Base-by-base conservation (phyloP, 2,888 invertebrate species). In the Cheilosia vernalis region DNA sequence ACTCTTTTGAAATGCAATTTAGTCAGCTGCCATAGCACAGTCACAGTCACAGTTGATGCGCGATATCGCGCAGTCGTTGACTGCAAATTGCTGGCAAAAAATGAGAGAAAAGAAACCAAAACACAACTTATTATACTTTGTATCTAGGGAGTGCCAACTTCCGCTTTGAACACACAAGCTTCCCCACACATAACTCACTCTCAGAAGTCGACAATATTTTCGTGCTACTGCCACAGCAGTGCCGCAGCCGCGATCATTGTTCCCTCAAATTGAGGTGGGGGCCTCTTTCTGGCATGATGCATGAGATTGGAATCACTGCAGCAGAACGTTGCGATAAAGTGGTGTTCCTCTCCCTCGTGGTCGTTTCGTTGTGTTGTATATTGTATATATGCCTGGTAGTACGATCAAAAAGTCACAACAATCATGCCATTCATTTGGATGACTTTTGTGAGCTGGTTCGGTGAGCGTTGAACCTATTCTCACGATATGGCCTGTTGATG, bases 261-360 rank as follows among this genome's bases (percentile, higher is more conserved):
- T 77, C 81, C 81, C 58, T 76, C 85, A 77, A 85, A 85, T 85
- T 81, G 76, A 85, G 85, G 85, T 85, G 80, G 85, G 81, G 85
- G 81, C 76, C 70, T 81, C 56, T 53, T 67, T 81, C 72, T 81
- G 70, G 85, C 85, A 81, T 85, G 81, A 85, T 85, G 85, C 85
- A 85, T 85, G 81, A 85, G 85, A 85, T 85, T 85, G 81, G 85
- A 85, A 81, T 85, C 85, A 85, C 76, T 85, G 85, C 85, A 85
- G 81, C 85, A 85, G 85, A 85, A 85, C 85, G 85, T 85, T 85
- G 85, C 85, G 80, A 85, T 85, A 85, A 85, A 85, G 85, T 80
- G 80, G 76, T 47, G 66, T 49, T 70, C 60, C 80, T 76, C 80
- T 21, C 55, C 76, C 64, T 66, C 51, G 19, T 24, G 3, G 9